Percentiles rank a stretch among this genome's conserved stretches.
Conservation (phyloP, 2,113 vertebrate species). For the Haliaeetus leucogaster region DNA sequence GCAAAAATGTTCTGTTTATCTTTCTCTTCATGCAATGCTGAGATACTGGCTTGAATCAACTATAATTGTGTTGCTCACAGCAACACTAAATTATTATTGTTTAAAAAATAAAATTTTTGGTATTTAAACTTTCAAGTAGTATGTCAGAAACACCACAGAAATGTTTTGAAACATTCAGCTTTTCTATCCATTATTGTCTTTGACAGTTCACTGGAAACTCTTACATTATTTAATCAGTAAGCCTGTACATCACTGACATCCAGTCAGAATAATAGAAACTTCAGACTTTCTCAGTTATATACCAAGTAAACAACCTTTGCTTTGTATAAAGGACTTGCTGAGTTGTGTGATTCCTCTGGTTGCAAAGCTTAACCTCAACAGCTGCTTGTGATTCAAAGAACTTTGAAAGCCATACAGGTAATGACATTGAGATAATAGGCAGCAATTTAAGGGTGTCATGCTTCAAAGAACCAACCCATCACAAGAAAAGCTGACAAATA, state of each 20-base stretch:
- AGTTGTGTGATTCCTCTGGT: slow-evolving; percentile 51
- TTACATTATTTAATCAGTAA: slow-evolving; percentile 56
- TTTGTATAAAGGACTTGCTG: slow-evolving; percentile 57
- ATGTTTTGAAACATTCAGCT: background rate
- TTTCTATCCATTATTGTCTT: background rate
- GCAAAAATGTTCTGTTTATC: background rate
- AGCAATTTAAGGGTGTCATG: slow-evolving; percentile 83
- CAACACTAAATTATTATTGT: background rate
- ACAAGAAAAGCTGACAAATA: slow-evolving; percentile 66
- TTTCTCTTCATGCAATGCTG: background rate
- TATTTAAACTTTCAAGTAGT: background rate
- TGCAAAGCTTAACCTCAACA: slow-evolving; percentile 64
- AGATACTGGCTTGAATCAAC: background rate
- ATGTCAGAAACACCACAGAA: background rate
- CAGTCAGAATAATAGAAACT: slow-evolving; percentile 47
- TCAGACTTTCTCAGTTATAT: slow-evolving; percentile 47
- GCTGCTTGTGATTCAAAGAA: slow-evolving; percentile 67
- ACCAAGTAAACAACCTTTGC: slow-evolving; percentile 57
- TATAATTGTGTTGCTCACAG: background rate
- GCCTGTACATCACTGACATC: slow-evolving; percentile 41
- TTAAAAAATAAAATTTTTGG: background rate
- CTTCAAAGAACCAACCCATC: slow-evolving; percentile 66
- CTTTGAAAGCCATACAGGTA: slow-evolving; percentile 71
- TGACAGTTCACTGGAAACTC: slow-evolving; percentile 32
- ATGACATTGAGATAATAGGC: slow-evolving; percentile 83